Percentiles rank a stretch among this genome's conserved stretches.
These are phyloP conservation scores for Grammomys surdaster DNA, from an alignment of 2,113 vertebrate genomes.

Conservation along the genomic window DNA sequence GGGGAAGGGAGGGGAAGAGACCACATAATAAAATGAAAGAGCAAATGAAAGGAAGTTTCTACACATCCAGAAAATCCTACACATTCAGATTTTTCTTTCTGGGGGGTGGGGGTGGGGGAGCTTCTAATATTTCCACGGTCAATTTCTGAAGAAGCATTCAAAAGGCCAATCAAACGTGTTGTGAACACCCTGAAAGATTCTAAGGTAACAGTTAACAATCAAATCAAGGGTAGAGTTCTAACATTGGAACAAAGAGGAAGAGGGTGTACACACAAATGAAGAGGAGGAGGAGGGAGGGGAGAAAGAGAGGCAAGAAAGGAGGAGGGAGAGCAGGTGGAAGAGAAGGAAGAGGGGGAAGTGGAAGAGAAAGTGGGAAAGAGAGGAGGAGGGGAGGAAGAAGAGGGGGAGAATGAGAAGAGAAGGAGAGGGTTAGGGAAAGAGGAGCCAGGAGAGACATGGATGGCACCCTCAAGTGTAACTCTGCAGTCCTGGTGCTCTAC, in stretches of 20 bases:
- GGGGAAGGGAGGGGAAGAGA: no score
- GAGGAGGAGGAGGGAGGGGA: no score
- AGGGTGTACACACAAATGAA: no score
- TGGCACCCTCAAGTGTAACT: neutral
- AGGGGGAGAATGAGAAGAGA: no score
- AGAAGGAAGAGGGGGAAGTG: no score
- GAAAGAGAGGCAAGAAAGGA: neutral
- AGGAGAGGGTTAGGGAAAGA: no score
- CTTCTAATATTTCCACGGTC: slow-evolving; percentile 34
- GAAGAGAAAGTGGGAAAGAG: no score
- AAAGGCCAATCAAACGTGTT: neutral
- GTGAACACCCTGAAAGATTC: neutral
- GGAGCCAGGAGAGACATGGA: neutral
- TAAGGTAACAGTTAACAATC: neutral
- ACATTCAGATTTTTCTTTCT: neutral
- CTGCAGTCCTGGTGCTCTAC: neutral
- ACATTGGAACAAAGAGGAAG: neutral
- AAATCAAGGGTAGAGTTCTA: neutral
- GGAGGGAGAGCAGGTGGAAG: no score
- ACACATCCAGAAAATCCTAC: neutral
- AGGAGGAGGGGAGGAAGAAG: neutral
- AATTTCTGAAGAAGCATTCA: slow-evolving; percentile 27
- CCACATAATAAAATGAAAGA: neutral
- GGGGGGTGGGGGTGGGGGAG: neutral
- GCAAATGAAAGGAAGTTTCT: neutral